These are phyloP conservation scores for Onychomys arenicola DNA, from an alignment of 2,797 vertebrate species.

Conservation along the genomic window DNA sequence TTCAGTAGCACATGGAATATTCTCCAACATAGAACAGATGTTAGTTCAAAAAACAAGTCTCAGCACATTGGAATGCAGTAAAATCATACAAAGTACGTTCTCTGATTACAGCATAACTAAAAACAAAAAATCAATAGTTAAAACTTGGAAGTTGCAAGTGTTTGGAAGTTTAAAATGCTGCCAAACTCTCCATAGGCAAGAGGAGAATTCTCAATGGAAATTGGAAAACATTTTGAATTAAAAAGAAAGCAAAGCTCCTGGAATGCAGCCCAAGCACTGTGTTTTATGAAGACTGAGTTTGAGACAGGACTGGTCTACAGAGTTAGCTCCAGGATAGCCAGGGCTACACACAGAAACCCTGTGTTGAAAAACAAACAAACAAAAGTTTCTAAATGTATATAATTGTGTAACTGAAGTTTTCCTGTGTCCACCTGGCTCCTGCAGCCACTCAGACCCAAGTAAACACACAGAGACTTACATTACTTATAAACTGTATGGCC, in stretches of 20 bases:
- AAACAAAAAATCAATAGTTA: neutral
- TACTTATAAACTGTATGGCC: too few relatives aligned
- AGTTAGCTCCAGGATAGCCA: neutral
- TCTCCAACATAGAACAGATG: neutral
- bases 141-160: neutral
- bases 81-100: slow-evolving; percentile 12
- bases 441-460: too few relatives aligned
- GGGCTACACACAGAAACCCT: neutral
- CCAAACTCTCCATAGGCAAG: neutral
- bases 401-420: neutral
- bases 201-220: slow-evolving; percentile 29
- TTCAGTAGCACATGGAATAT: neutral
- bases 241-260: neutral
- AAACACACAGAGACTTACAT: too few relatives aligned
- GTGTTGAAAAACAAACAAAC: neutral
- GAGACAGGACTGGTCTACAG: neutral
- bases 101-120: neutral
- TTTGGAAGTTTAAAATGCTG: slow-evolving; percentile 11
- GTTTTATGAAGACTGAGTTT: neutral
- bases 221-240: neutral
- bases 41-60: slow-evolving; percentile 24
- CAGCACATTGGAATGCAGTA: neutral
- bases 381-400: neutral
- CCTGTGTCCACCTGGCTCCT: too few relatives aligned
- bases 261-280: neutral